phyloP scores from a whole-genome alignment of 1,140 invertebrate species.

The Anoplophora glabripennis region DNA sequence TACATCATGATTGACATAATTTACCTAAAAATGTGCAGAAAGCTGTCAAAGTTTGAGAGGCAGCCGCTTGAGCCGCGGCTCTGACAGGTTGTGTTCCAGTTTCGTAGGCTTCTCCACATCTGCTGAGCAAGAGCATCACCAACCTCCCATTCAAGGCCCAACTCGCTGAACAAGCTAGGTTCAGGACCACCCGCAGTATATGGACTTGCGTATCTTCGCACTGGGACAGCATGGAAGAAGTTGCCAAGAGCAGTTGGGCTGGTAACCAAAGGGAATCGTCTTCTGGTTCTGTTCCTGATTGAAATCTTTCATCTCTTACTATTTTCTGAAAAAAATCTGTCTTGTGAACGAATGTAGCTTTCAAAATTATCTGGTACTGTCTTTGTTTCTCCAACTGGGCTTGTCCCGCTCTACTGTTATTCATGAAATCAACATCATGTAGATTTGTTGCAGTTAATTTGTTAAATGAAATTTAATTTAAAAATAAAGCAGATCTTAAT shows the following conservation, averaged over 20 bases:
- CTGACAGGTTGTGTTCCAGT: conserved; percentile 72
- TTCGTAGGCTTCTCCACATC: conserved; percentile 73
- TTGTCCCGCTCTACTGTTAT: no score
- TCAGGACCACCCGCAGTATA: conserved; percentile 70
- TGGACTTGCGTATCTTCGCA: conserved; percentile 72
- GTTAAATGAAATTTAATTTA: no score
- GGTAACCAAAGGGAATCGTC: conserved; percentile 89
- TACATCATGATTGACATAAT: not conserved
- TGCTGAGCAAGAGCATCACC: conserved; percentile 72
- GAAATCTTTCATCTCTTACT: conserved; percentile 85
- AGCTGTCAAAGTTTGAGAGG: conserved; percentile 75
- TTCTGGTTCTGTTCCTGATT: conserved; percentile 85
- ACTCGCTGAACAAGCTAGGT: conserved; percentile 74
- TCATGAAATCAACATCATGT: no score
- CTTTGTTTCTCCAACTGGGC: no score
- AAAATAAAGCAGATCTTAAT: no score
- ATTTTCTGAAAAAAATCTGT: conserved; percentile 70
- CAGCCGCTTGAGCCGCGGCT: conserved; percentile 78
- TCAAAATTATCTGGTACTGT: no score
- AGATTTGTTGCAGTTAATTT: no score
- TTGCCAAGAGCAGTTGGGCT: conserved; percentile 80
- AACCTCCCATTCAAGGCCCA: conserved; percentile 80
- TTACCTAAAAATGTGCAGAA: conserved; percentile 77
- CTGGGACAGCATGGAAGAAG: conserved; percentile 71
- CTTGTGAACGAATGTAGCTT: no score